Base-by-base conservation (phyloP, 1,140 invertebrate species). In the Theocolax elegans region DNA sequence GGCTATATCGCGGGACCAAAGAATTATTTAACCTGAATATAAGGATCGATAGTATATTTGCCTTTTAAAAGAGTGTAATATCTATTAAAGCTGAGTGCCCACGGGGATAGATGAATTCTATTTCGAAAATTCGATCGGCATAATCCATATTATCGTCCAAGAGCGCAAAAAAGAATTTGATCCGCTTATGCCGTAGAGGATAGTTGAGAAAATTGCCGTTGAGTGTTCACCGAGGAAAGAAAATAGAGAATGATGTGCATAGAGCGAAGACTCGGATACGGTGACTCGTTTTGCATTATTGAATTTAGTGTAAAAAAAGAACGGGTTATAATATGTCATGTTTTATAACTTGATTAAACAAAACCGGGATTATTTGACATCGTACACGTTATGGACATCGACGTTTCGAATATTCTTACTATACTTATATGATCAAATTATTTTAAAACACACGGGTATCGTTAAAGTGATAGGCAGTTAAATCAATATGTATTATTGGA, bases 71-170 rank as follows among this genome's bases (percentile, higher is more conserved):
- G 67, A 58, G 27, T 49, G 53, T 58, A 66, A 59, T 66, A 63
- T 74, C 67, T 76, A 72, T 74, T 74, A 71, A 48, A 67, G 49
- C 44, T 64, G 71, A 67, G 56, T 56, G 51, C 59, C 60, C 49
- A 21, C 25, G 67, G 60, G 67, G 29, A 64, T 64, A 56, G 60
- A 64, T 48, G 67, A 56, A 64, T 64, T 40, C 49, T 35, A 58
- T 51, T 64, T 60, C 10, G 60, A 70, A 70, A 70, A 70, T 70
- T 70, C 67, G 67, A 70, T 70, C 51, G 51, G 51, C 51, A 64
- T 70, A 70, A 70, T 70, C 67, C 60, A 70, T 27, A 56, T 69
- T 69, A 68, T 31, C 56, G 66, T 56, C 17, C 19, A 51, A 46
- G 54, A 35, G 56, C 23, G n/a, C 2, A 69, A 48, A 46, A 56